Conservation (phyloP, 2,888 invertebrate genomes). For the Parnassius apollo region DNA sequence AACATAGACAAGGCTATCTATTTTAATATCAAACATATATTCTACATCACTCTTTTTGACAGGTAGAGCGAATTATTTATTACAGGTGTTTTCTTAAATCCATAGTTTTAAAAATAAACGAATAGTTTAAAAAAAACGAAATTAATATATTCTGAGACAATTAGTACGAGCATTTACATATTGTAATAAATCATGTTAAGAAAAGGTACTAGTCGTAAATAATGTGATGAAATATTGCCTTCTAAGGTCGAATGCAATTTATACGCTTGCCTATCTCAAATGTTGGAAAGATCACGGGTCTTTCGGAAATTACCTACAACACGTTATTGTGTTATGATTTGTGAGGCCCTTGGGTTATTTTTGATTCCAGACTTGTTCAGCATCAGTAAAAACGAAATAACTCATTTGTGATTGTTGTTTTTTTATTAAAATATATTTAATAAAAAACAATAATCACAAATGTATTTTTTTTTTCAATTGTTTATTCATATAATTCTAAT, state of each 20-base stretch:
- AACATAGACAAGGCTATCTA: too few relatives aligned
- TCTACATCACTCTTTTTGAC: too few relatives aligned
- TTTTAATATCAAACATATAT: too few relatives aligned
- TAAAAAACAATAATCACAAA: too few relatives aligned
- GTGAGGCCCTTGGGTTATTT: constrained; percentile 69
- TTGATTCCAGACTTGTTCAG: constrained; percentile 70
- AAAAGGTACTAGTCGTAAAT: constrained; percentile 54
- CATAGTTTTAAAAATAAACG: too few relatives aligned
- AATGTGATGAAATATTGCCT: constrained; percentile 69
- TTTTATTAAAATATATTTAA: constrained; percentile 18
- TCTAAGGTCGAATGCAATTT: constrained; percentile 75
- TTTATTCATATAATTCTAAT: too few relatives aligned
- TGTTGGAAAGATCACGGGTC: constrained; percentile 60
- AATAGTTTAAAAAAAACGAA: constrained; percentile 32
- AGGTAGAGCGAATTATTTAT: not conserved
- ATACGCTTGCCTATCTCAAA: constrained; percentile 67
- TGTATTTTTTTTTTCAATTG: too few relatives aligned
- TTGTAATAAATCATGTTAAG: constrained; percentile 24
- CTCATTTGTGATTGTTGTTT: too few relatives aligned
- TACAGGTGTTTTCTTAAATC: not conserved
- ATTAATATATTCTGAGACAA: constrained; percentile 20
- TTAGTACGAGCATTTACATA: constrained; percentile 9
- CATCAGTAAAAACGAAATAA: constrained; percentile 60
- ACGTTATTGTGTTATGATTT: constrained; percentile 77
- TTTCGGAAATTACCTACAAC: constrained; percentile 70